phyloP scores from a whole-genome alignment of 2,888 invertebrate genomes.

The Hartigia nigra region DNA sequence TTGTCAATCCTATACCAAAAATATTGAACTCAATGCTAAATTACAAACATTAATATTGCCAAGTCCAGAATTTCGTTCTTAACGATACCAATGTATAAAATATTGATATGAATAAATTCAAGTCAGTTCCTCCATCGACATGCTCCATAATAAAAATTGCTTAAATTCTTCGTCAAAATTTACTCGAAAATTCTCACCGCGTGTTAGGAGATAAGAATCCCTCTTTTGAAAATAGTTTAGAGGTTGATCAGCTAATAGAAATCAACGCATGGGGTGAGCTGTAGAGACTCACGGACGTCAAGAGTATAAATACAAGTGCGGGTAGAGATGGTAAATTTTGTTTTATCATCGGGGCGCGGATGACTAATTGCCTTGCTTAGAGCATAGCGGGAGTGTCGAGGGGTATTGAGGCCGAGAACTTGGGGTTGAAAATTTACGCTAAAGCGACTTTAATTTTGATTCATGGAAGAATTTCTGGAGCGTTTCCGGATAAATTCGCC shows the following conservation, averaged over 20 bases:
- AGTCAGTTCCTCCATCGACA: no score
- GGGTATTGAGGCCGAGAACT: slow-evolving; percentile 13
- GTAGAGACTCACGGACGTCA: neutral
- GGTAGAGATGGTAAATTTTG: slow-evolving; percentile 41
- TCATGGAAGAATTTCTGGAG: slow-evolving; percentile 44
- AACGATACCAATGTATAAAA: no score
- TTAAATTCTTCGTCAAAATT: no score
- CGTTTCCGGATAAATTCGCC: slow-evolving; percentile 20
- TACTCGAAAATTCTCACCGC: no score
- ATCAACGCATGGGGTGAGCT: neutral
- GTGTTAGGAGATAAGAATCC: neutral
- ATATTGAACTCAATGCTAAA: no score
- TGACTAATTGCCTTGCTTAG: slow-evolving; percentile 55
- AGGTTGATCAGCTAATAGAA: neutral
- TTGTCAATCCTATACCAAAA: no score
- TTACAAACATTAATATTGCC: no score
- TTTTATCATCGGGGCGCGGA: slow-evolving; percentile 44
- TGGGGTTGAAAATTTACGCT: slow-evolving; percentile 43
- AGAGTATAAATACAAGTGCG: neutral
- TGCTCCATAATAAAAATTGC: no score
- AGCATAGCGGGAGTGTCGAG: slow-evolving; percentile 23
- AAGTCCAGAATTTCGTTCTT: no score
- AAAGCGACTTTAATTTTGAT: slow-evolving; percentile 59
- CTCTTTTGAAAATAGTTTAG: neutral
- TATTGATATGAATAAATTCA: no score